phyloP scores from a whole-genome alignment of 92 coral and sea anemone genomes.

The Actinostola sp. region DNA sequence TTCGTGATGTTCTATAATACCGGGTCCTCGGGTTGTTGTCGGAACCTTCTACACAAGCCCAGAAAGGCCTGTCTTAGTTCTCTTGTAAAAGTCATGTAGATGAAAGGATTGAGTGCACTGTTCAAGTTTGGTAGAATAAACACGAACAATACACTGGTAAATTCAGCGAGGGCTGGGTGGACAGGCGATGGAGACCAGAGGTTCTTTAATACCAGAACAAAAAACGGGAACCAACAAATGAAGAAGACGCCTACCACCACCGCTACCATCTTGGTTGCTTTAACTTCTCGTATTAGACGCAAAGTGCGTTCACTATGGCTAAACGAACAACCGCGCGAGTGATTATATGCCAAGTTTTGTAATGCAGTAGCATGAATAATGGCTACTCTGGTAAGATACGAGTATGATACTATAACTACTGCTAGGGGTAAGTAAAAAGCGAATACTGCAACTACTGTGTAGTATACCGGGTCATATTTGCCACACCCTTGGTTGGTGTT shows the following conservation, averaged over 20 bases:
- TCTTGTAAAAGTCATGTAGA: conserved; percentile 77
- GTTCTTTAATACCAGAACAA: conserved; percentile 59
- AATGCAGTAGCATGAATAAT: conserved; percentile 57
- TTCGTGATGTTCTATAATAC: background rate
- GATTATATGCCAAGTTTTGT: conserved; percentile 23
- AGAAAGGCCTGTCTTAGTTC: conserved; percentile 58
- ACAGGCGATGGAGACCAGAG: conserved; percentile 58
- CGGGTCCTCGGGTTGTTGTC: background rate
- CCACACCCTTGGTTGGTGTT: conserved; percentile 41
- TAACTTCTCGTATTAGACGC: conserved; percentile 68
- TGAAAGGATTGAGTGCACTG: conserved; percentile 72
- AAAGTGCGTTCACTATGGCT: conserved; percentile 37
- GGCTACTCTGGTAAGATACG: conserved; percentile 76
- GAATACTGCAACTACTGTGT: conserved; percentile 64
- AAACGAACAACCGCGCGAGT: conserved; percentile 21
- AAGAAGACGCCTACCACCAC: conserved; percentile 74
- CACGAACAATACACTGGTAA: conserved; percentile 41
- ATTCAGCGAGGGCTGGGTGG: conserved; percentile 19
- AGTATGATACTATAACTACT: conserved; percentile 58
- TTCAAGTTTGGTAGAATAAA: conserved; percentile 74
- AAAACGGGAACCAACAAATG: conserved; percentile 79
- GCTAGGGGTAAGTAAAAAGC: conserved; percentile 73
- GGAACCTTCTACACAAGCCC: background rate
- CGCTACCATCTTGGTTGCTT: conserved; percentile 82
- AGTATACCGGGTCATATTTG: conserved; percentile 69